Conservation (phyloP, 2,888 invertebrate genomes). For the Operophtera brumata region DNA sequence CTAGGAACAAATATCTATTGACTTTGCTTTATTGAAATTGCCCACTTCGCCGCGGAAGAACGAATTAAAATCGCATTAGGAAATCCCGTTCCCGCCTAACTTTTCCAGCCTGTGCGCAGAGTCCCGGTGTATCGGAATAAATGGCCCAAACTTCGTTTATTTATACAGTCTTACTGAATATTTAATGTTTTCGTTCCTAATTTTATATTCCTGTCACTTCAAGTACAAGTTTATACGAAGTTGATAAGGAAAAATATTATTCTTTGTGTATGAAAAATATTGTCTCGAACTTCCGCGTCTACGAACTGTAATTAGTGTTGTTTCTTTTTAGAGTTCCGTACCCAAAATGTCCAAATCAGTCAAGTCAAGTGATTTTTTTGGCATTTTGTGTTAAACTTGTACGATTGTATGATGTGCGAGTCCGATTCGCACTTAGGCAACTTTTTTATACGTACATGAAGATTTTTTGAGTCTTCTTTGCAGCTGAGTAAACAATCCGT, state of each 20-base stretch:
- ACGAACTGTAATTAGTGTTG: too few relatives aligned
- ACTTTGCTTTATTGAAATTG: constrained; percentile 74
- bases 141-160: constrained; percentile 78
- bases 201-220: constrained; percentile 68
- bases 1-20: constrained; percentile 57
- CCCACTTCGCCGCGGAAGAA: constrained; percentile 72
- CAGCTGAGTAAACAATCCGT: too few relatives aligned
- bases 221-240: constrained; percentile 46
- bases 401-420: too few relatives aligned
- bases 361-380: too few relatives aligned
- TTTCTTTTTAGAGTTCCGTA: too few relatives aligned
- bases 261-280: constrained; percentile 26
- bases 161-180: constrained; percentile 77
- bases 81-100: constrained; percentile 76
- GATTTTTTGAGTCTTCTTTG: too few relatives aligned
- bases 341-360: too few relatives aligned
- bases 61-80: constrained; percentile 81
- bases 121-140: constrained; percentile 78
- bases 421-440: too few relatives aligned
- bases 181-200: constrained; percentile 70
- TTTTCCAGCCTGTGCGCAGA: constrained; percentile 74
- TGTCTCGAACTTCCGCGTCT: too few relatives aligned
- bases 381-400: too few relatives aligned
- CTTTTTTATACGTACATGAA: too few relatives aligned
- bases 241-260: constrained; percentile 40